These are phyloP conservation scores for Chaenogobius annularis DNA, from an alignment of 2,113 vertebrate species.

Conservation along the genomic window DNA sequence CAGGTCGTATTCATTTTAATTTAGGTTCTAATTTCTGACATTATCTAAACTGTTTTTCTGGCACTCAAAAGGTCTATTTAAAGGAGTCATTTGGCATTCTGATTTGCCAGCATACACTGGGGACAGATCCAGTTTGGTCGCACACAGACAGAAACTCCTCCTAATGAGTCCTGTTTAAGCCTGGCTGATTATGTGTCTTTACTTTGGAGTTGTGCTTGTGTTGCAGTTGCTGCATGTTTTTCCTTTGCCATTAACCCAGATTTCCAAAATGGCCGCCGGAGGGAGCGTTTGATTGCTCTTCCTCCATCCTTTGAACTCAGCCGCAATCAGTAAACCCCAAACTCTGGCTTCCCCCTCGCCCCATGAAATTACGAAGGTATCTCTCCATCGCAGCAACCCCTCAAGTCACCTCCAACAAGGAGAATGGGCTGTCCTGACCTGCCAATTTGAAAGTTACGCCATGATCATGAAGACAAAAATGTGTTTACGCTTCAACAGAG, in stretches of 20 bases:
- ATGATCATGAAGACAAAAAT: neutral
- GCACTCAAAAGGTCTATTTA: slow-evolving; percentile 50
- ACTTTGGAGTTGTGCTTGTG: slow-evolving; percentile 34
- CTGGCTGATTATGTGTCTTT: slow-evolving; percentile 35
- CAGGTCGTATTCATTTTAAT: neutral
- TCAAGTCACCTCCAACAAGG: slow-evolving; percentile 27
- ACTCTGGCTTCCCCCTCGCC: slow-evolving; percentile 23
- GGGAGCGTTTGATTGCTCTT: slow-evolving; percentile 52
- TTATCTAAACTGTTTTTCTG: neutral
- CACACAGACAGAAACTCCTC: slow-evolving; percentile 13
- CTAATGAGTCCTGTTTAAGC: slow-evolving; percentile 47
- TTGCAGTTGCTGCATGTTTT: slow-evolving; percentile 36
- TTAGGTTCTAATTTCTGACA: neutral
- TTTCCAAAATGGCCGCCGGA: slow-evolving; percentile 57
- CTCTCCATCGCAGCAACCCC: slow-evolving; percentile 50
- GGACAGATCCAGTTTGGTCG: slow-evolving; percentile 19
- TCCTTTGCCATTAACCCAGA: slow-evolving; percentile 54
- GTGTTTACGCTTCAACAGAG: neutral
- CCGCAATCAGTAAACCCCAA: slow-evolving; percentile 45
- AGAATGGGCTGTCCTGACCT: slow-evolving; percentile 24
- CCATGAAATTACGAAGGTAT: slow-evolving; percentile 58
- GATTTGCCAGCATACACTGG: slow-evolving; percentile 53
- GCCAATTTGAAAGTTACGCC: neutral
- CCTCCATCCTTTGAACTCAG: slow-evolving; percentile 59
- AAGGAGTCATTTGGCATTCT: slow-evolving; percentile 60